A percentile compares a stretch with the other conserved stretches of the same genome.
phyloP scores from a whole-genome alignment of 2,797 vertebrate genomes.

The Arnoldichthys spilopterus region DNA sequence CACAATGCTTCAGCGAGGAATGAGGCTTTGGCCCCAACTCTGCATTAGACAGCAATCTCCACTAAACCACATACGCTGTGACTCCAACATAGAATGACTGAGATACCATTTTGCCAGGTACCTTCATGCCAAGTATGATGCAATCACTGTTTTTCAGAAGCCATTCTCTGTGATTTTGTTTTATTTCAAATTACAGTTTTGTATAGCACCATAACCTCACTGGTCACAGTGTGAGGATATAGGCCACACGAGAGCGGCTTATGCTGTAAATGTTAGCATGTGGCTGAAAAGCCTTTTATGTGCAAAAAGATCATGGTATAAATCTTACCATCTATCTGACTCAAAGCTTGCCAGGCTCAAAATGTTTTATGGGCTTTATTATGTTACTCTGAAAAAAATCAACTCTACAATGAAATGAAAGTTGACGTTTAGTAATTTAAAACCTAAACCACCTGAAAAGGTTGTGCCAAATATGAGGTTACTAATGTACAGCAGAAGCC shows the following conservation, averaged over 20 bases:
- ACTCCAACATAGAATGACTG: conserved; percentile 23
- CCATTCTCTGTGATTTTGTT: neutral
- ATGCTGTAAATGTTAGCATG: neutral
- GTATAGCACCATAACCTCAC: conserved; percentile 29
- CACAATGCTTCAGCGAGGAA: neutral
- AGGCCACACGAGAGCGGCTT: neutral
- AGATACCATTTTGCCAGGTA: conserved; percentile 17
- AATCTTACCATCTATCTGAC: conserved; percentile 21
- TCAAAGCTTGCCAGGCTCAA: conserved; percentile 1
- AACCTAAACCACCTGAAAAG: conserved; percentile 19
- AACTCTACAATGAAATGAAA: conserved; percentile 21
- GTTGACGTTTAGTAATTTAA: neutral
- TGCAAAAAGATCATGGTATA: conserved; percentile 19
- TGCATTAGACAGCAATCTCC: neutral
- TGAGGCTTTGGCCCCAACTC: conserved; percentile 21
- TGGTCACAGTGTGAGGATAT: conserved; percentile 38
- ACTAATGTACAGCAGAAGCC: neutral
- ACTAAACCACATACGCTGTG: neutral
- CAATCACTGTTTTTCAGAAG: conserved; percentile 15
- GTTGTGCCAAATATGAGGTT: conserved; percentile 7
- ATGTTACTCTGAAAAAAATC: conserved; percentile 2
- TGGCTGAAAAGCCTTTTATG: conserved; percentile 7
- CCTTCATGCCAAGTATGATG: conserved; percentile 12
- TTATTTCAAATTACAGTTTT: conserved; percentile 22
- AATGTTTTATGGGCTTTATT: conserved; percentile 1